These are phyloP conservation scores for Podarcis siculus DNA, from an alignment of 2,797 vertebrate species.

Conservation along the genomic window DNA sequence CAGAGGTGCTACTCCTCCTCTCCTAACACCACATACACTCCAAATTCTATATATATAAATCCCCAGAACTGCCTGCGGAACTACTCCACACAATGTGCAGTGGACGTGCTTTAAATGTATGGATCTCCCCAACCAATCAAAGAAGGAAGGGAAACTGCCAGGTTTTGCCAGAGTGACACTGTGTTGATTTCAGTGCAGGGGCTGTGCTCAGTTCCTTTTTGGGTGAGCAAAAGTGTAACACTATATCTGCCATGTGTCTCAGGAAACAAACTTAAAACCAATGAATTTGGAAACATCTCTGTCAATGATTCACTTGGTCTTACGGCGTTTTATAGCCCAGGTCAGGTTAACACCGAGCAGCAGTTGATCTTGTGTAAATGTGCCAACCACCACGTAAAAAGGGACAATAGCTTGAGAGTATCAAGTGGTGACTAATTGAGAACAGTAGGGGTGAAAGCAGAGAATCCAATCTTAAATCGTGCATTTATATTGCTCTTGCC, in stretches of 20 bases:
- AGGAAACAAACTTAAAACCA: background rate
- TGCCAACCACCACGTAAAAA: background rate
- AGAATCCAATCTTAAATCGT: background rate
- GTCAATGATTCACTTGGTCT: background rate
- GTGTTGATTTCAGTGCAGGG: background rate
- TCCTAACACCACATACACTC: too few species aligned
- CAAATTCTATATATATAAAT: background rate
- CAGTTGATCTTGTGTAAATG: background rate
- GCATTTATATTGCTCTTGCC: background rate
- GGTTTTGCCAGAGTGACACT: too few species aligned
- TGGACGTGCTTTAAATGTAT: too few species aligned
- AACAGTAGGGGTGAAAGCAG: background rate
- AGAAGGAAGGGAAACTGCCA: accelerated
- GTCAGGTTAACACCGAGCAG: background rate
- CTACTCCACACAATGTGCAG: background rate
- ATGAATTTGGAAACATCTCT: background rate
- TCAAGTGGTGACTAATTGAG: background rate
- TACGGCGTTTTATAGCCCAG: too few species aligned
- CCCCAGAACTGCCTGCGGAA: background rate
- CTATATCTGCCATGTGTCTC: background rate
- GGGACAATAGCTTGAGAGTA: background rate
- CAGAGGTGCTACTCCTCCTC: too few species aligned
- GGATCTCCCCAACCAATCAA: background rate
- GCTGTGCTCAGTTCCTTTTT: background rate
- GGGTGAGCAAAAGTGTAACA: background rate